phyloP scores from a whole-genome alignment of 2,888 invertebrate genomes.

The Sphaerophoria rueppellii region DNA sequence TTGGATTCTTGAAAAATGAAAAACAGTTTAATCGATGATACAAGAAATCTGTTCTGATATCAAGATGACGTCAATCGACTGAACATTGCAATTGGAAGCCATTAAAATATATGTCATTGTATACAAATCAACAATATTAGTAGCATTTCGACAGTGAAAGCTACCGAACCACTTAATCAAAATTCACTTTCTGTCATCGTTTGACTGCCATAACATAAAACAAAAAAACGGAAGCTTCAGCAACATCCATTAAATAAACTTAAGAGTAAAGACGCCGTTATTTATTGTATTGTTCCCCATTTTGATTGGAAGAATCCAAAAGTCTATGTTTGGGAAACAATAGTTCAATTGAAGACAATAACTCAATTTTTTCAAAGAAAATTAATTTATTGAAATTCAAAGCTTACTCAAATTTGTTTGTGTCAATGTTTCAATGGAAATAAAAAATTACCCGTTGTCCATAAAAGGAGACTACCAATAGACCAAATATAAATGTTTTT shows the following conservation, averaged over 20 bases:
- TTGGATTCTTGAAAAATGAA: background rate
- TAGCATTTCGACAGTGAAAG: background rate
- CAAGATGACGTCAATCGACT: background rate
- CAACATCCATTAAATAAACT: background rate
- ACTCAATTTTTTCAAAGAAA: constrained; percentile 21
- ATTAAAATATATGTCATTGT: no score
- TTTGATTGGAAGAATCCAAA: constrained; percentile 14
- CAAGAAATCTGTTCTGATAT: background rate
- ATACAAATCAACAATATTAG: no score
- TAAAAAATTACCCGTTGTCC: constrained; percentile 10
- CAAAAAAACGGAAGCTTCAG: constrained; percentile 13
- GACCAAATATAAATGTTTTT: constrained; percentile 10
- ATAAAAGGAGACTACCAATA: constrained; percentile 21
- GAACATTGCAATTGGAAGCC: no score
- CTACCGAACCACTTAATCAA: background rate
- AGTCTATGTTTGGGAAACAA: constrained; percentile 40
- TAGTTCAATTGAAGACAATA: constrained; percentile 26
- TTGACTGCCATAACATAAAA: background rate
- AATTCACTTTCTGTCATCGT: background rate
- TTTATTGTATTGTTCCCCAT: background rate
- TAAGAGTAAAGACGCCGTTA: constrained; percentile 1
- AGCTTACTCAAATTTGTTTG: background rate
- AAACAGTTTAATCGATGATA: background rate
- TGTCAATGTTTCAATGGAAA: background rate
- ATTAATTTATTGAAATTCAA: background rate